Percentiles rank a stretch among this genome's conserved stretches.
phyloP scores from a whole-genome alignment of 1,140 invertebrate species.

The Trypoxylus dichotomus region DNA sequence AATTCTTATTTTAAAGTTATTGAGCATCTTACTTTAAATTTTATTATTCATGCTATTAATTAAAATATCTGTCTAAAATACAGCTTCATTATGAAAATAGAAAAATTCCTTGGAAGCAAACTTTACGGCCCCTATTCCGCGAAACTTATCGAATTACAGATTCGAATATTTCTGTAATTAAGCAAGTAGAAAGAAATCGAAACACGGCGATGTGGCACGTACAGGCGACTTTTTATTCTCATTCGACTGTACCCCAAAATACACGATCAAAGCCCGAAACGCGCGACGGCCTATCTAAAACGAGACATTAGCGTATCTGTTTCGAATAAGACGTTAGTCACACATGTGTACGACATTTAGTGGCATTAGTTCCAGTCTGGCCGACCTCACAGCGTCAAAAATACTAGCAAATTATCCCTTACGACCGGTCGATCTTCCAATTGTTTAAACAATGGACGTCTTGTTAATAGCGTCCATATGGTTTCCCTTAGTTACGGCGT shows the following conservation, averaged over 20 bases:
- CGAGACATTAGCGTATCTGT: conserved; percentile 36
- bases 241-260: conserved; percentile 10
- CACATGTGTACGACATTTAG: conserved; percentile 39
- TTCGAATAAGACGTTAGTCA: conserved; percentile 36
- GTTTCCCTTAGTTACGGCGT: conserved; percentile 42
- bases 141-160: conserved; percentile 8
- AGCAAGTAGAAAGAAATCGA: conserved; percentile 23
- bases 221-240: not conserved
- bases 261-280: conserved; percentile 24
- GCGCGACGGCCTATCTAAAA: conserved; percentile 24
- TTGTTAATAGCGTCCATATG: conserved; percentile 41
- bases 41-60: no score
- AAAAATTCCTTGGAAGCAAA: not conserved
- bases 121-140: not conserved
- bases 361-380: conserved; percentile 35
- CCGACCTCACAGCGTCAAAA: conserved; percentile 34
- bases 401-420: conserved; percentile 37
- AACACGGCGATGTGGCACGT: conserved; percentile 12
- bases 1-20: no score
- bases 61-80: not conserved
- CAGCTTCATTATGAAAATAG: not conserved
- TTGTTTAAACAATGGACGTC: conserved; percentile 44
- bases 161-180: conserved; percentile 20
- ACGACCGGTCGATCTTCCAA: conserved; percentile 30
- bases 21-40: no score